Conservation (phyloP, 2,113 vertebrate genomes). For the Hipposideros armiger region DNA sequence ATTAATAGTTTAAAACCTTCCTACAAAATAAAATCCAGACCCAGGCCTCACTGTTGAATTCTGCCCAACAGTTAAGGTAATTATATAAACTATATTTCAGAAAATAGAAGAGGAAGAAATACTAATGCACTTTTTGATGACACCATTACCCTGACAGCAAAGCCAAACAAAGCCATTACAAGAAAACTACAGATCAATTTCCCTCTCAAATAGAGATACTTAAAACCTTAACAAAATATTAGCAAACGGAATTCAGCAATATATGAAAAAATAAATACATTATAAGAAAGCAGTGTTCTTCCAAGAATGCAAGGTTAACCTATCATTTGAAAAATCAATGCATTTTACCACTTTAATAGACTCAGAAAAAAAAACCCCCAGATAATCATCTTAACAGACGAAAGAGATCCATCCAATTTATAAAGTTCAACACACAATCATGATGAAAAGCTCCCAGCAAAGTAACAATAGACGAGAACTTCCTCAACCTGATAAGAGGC, state of each 20-base stretch:
- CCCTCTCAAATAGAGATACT: background rate
- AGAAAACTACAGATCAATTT: background rate
- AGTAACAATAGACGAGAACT: background rate
- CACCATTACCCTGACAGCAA: background rate
- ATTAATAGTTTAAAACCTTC: conserved; percentile 26
- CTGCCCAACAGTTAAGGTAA: background rate
- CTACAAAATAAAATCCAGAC: background rate
- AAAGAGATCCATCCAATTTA: conserved; percentile 28
- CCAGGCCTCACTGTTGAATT: background rate
- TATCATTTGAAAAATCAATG: background rate
- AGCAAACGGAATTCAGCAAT: conserved; percentile 10
- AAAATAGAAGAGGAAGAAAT: background rate
- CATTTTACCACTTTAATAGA: background rate
- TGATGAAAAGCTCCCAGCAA: background rate
- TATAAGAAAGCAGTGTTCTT: background rate
- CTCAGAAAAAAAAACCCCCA: background rate
- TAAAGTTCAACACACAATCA: background rate
- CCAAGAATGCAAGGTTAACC: background rate
- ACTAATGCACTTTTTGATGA: background rate
- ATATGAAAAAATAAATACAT: background rate
- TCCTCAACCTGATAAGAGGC: background rate
- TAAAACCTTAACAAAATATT: background rate
- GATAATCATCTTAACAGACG: background rate
- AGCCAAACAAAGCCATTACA: background rate
- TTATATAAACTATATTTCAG: background rate